A percentile compares a stretch with the other conserved stretches of the same genome.
These are phyloP conservation scores for Hymenochirus boettgeri DNA, from an alignment of 2,113 vertebrate genomes.

Conservation along the genomic window DNA sequence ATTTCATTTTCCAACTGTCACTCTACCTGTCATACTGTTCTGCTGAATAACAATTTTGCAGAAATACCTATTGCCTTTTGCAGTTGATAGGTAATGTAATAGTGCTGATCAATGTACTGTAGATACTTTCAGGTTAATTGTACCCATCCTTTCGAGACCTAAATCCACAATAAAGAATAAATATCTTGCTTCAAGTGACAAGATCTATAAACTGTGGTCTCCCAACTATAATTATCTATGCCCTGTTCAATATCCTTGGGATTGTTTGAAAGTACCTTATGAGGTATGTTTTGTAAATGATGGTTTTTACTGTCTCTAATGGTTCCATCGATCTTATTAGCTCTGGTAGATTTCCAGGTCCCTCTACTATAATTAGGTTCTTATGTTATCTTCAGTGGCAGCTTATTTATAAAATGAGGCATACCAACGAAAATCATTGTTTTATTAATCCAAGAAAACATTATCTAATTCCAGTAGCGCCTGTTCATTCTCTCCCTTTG, in stretches of 20 bases:
- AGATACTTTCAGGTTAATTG: constrained; percentile 16
- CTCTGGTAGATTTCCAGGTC: constrained; percentile 20
- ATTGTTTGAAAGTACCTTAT: constrained; percentile 18
- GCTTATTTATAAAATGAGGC: constrained; percentile 15
- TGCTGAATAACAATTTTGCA: not conserved
- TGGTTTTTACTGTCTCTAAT: constrained; percentile 26
- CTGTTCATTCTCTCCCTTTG: too few relatives aligned
- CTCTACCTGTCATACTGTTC: not conserved
- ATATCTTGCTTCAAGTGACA: constrained; percentile 18
- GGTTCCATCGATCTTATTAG: constrained; percentile 33
- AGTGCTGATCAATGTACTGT: constrained; percentile 17
- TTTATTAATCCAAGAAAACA: constrained; percentile 1
- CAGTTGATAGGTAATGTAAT: constrained; percentile 7
- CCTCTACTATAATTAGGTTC: constrained; percentile 28
- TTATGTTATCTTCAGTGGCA: constrained; percentile 27
- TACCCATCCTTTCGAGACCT: constrained; percentile 4
- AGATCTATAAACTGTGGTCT: constrained; percentile 20
- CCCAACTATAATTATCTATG: constrained; percentile 15
- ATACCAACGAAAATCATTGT: constrained; percentile 22
- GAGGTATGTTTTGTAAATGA: constrained; percentile 20
- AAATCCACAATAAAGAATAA: constrained; percentile 12
- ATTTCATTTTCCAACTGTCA: not conserved
- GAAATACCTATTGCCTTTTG: not conserved
- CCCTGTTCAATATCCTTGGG: constrained; percentile 15
- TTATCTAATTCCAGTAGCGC: not conserved